Percentiles rank a stretch among this genome's conserved stretches.
Conservation (phyloP, 2,113 vertebrate species). For the Anarhynchus alexandrinus region DNA sequence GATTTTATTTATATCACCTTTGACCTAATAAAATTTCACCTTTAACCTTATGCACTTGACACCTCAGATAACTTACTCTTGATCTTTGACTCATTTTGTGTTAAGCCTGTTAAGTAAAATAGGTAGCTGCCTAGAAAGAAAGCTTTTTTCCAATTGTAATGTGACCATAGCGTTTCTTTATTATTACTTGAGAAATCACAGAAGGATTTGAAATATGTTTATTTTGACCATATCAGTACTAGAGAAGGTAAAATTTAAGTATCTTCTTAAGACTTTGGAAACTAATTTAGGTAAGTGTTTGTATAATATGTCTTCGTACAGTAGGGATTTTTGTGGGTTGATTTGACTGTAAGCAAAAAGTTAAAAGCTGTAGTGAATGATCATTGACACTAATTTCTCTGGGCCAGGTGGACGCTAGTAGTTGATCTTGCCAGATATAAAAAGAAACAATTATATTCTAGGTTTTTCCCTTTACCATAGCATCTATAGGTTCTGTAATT, state of each 20-base stretch:
- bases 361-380: neutral
- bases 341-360: neutral
- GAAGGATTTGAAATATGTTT: neutral
- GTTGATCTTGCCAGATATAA: neutral
- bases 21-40: conserved; percentile 81
- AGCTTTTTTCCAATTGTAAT: conserved; percentile 28
- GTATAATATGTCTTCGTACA: neutral
- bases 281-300: neutral
- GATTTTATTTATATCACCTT: conserved; percentile 80
- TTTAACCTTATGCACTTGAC: conserved; percentile 77
- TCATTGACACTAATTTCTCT: neutral
- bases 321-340: neutral
- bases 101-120: conserved; percentile 65
- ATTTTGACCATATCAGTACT: neutral
- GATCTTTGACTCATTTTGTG: conserved; percentile 76
- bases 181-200: neutral
- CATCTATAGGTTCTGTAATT: neutral
- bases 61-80: conserved; percentile 73
- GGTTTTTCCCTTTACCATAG: neutral
- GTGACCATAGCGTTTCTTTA: neutral
- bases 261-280: neutral
- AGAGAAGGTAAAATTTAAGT: neutral
- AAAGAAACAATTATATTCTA: neutral
- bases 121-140: conserved; percentile 29
- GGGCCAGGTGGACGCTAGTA: neutral